phyloP scores from a whole-genome alignment of 35 echinoderm and acorn worm genomes.

The Holothuria glaberrima region DNA sequence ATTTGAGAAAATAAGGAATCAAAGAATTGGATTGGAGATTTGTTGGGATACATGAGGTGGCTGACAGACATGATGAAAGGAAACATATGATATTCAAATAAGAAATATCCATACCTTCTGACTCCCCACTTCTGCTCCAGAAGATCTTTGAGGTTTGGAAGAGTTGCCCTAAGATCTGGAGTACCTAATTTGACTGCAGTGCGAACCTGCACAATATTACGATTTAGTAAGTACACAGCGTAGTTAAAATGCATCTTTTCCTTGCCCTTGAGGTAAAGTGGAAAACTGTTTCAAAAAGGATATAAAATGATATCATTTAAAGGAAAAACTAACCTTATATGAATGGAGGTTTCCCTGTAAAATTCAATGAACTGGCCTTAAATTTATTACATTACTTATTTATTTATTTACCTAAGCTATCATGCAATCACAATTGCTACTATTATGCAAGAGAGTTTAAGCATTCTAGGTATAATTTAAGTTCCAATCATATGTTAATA shows the following conservation, averaged over 20 bases:
- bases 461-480: too few species aligned
- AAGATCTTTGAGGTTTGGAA: slow-evolving; percentile 94
- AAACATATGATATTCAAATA: not conserved
- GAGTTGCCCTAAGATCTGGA: slow-evolving; percentile 77
- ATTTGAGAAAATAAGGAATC: not conserved
- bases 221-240: slow-evolving; percentile 92
- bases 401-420: too few species aligned
- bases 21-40: not conserved
- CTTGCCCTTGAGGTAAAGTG: slow-evolving; percentile 84
- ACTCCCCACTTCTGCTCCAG: slow-evolving; percentile 92
- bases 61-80: not conserved
- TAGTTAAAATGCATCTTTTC: slow-evolving; percentile 98
- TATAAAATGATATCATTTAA: too few species aligned
- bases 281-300: slow-evolving; percentile 71
- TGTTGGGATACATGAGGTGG: too few species aligned
- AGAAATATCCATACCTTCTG: slow-evolving; percentile 63
- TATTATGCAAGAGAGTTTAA: too few species aligned
- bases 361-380: too few species aligned
- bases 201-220: slow-evolving; percentile 89
- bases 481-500: too few species aligned
- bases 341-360: too few species aligned
- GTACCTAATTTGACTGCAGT: slow-evolving; percentile 69
- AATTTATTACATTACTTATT: too few species aligned
- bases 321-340: too few species aligned
- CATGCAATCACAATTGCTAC: too few species aligned